A percentile compares a stretch with the other conserved stretches of the same genome.
phyloP scores from a whole-genome alignment of 2,888 invertebrate species.

The Sarcophaga variegata region DNA sequence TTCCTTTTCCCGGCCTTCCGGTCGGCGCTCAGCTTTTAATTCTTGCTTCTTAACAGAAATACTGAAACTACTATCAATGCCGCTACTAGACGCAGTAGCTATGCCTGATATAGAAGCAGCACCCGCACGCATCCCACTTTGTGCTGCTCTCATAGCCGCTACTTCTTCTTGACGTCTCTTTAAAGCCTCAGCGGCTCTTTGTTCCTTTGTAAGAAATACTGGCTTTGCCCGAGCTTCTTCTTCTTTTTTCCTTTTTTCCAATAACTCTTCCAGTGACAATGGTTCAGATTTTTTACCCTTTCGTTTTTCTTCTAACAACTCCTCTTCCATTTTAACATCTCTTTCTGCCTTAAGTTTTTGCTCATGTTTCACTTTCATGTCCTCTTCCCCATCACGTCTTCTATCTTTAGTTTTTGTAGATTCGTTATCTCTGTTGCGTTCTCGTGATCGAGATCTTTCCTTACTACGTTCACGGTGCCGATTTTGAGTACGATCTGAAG shows the following conservation, averaged over 20 bases:
- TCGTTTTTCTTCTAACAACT: constrained; percentile 74
- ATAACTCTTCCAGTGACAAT: constrained; percentile 95
- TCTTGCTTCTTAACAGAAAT: constrained; percentile 45
- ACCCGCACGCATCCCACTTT: constrained; percentile 79
- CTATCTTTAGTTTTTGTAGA: constrained; percentile 46
- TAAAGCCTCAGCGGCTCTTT: constrained; percentile 94
- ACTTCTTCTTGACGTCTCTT: constrained; percentile 94
- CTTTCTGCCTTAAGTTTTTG: constrained; percentile 82
- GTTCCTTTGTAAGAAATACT: constrained; percentile 97
- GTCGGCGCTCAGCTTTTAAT: constrained; percentile 42
- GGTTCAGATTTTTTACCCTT: constrained; percentile 86
- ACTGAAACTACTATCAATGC: constrained; percentile 70
- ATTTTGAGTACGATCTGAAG: constrained; percentile 40
- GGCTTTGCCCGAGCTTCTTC: constrained; percentile 98
- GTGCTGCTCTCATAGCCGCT: constrained; percentile 88
- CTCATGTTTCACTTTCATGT: constrained; percentile 62
- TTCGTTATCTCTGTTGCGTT: constrained; percentile 61
- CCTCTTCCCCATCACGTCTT: constrained; percentile 65
- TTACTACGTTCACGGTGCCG: constrained; percentile 67
- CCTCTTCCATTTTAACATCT: constrained; percentile 80
- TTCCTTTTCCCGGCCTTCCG: constrained; percentile 57
- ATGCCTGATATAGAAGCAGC: constrained; percentile 36
- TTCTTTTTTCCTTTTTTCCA: constrained; percentile 97
- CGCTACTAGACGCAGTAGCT: constrained; percentile 74
- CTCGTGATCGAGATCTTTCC: constrained; percentile 77